These are phyloP conservation scores for Micromesistius poutassou DNA, from an alignment of 2,797 vertebrate species.

Conservation along the genomic window DNA sequence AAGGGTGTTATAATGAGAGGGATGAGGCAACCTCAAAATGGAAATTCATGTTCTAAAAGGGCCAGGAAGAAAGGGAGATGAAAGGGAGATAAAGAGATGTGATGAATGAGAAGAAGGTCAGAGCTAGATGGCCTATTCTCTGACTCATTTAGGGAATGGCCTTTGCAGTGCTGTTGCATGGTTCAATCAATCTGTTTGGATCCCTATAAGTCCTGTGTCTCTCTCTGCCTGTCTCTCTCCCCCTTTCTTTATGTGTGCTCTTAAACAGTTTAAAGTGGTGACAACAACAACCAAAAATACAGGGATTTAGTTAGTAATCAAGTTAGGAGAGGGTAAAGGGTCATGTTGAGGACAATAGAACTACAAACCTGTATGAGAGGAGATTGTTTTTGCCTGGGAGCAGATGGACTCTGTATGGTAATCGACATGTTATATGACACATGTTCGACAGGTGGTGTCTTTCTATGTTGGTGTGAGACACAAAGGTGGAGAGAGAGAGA, in stretches of 20 bases:
- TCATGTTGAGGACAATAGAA: not conserved
- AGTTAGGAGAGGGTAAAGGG: not conserved
- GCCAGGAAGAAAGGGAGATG: slow-evolving; percentile 6
- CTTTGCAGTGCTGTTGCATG: slow-evolving; percentile 28
- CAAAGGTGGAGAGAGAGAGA: not conserved
- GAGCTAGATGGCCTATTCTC: slow-evolving; percentile 20
- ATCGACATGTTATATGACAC: not conserved
- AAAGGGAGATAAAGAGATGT: not conserved
- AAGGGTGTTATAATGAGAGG: not conserved
- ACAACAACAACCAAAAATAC: not conserved
- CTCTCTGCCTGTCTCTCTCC: not conserved
- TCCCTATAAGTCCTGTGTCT: slow-evolving; percentile 29
- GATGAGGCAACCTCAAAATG: not conserved
- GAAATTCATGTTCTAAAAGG: not conserved
- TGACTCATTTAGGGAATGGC: slow-evolving; percentile 63
- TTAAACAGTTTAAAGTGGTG: not conserved
- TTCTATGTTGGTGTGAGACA: not conserved
- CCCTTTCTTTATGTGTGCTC: not conserved
- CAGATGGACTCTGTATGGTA: not conserved
- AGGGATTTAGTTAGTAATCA: not conserved
- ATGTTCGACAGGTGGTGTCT: not conserved
- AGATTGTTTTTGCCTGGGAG: not conserved
- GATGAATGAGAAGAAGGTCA: not conserved
- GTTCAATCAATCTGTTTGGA: slow-evolving; percentile 48
- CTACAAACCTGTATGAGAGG: not conserved